Conservation (phyloP, 1,140 invertebrate genomes). For the Hycleus cichorii region DNA sequence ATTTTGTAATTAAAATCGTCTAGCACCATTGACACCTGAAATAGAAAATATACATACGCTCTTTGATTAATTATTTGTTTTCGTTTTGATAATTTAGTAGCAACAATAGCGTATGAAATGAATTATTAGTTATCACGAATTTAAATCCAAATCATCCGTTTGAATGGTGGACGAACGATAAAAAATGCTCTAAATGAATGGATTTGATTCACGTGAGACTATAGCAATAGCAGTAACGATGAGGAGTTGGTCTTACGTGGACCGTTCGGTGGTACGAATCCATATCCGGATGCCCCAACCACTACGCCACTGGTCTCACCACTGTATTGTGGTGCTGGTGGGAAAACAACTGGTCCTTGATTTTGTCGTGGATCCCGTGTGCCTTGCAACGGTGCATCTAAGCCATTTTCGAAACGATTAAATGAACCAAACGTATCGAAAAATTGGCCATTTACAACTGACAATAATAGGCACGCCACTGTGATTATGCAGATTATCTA, state of each 20-base stretch:
- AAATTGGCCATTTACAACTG: conserved; percentile 32
- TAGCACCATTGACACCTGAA: background rate
- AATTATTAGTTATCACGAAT: background rate
- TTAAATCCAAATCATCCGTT: background rate
- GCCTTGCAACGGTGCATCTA: conserved; percentile 28
- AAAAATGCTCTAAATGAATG: background rate
- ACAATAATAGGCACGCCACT: conserved; percentile 17
- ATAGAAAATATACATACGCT: background rate
- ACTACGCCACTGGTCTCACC: conserved; percentile 62
- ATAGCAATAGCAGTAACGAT: too few relatives aligned
- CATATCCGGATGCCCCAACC: conserved; percentile 64
- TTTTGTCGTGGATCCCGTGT: conserved; percentile 37
- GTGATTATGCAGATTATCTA: too few relatives aligned
- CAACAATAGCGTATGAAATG: background rate
- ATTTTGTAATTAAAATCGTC: too few relatives aligned
- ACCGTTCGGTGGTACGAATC: conserved; percentile 61
- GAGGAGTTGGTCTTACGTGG: conserved; percentile 43
- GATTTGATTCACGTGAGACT: too few relatives aligned
- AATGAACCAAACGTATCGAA: conserved; percentile 25
- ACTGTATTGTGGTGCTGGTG: conserved; percentile 54
- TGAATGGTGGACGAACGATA: background rate
- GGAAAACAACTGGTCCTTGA: conserved; percentile 63
- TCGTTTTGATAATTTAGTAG: background rate
- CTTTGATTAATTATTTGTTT: background rate
- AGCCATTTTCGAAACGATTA: conserved; percentile 24